These are phyloP conservation scores for Pachycephus smyrnensis DNA, from an alignment of 2,888 invertebrate species.

Conservation along the genomic window DNA sequence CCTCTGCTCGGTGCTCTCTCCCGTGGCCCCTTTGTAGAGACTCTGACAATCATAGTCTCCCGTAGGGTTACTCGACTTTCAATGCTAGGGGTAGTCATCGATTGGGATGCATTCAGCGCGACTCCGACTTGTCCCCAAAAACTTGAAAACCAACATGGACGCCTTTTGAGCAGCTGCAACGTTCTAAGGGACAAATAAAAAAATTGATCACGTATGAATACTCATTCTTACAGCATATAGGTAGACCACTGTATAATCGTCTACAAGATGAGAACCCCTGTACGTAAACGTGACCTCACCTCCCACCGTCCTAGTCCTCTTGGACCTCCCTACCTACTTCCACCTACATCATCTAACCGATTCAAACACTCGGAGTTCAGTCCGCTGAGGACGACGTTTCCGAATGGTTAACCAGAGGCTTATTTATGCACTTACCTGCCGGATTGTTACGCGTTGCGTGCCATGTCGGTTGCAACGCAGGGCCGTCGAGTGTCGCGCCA, in stretches of 20 bases:
- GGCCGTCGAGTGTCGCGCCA: neutral
- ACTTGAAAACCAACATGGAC: neutral
- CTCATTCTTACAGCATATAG: neutral
- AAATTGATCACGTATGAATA: neutral
- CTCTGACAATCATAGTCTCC: neutral
- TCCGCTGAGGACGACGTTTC: neutral
- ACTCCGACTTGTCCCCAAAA: neutral
- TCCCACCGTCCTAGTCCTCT: neutral
- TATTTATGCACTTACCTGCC: neutral
- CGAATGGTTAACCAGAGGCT: neutral
- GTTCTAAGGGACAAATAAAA: neutral
- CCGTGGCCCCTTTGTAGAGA: neutral
- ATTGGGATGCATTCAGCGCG: neutral
- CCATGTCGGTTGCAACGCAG: neutral
- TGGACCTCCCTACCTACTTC: neutral
- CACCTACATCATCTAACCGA: neutral
- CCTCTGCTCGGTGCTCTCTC: neutral
- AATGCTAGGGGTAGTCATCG: neutral
- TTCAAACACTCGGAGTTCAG: neutral
- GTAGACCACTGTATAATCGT: neutral
- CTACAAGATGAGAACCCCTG: neutral
- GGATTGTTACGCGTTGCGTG: neutral
- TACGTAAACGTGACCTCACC: neutral
- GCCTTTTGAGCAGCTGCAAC: neutral
- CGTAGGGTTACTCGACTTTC: neutral